These are phyloP conservation scores for Melanaphis sacchari DNA, from an alignment of 1,140 invertebrate genomes.

Conservation along the genomic window DNA sequence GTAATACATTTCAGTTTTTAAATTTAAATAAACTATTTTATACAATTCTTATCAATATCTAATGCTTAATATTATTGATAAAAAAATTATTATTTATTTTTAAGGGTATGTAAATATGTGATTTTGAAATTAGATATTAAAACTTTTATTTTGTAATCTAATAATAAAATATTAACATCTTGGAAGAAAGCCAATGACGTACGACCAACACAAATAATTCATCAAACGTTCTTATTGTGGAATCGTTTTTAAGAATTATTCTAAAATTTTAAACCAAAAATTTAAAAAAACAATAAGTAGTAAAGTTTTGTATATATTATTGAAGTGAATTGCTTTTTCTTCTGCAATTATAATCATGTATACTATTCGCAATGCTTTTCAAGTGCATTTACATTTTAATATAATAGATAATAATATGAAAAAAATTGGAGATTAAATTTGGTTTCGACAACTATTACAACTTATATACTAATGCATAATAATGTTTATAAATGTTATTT, in stretches of 20 bases:
- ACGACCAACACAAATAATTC: background rate
- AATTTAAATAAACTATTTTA: background rate
- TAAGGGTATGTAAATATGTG: background rate
- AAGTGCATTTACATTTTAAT: background rate
- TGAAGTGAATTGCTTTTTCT: background rate
- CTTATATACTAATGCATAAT: too few relatives aligned
- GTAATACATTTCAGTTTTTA: background rate
- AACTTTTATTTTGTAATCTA: background rate
- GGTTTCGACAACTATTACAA: background rate
- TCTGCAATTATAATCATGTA: background rate
- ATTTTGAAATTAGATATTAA: conserved; percentile 17
- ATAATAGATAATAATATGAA: background rate
- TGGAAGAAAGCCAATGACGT: background rate
- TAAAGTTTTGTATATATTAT: background rate
- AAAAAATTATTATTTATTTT: background rate
- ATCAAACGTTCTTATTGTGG: background rate
- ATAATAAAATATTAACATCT: background rate
- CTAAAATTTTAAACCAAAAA: background rate
- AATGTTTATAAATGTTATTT: too few relatives aligned
- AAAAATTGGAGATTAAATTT: background rate
- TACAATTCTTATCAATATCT: background rate
- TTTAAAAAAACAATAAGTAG: background rate
- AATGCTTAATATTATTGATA: background rate
- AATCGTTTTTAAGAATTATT: background rate
- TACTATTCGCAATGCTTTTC: background rate